phyloP scores from a whole-genome alignment of 1,140 invertebrate genomes.

The Pemphigus obesinymphae region DNA sequence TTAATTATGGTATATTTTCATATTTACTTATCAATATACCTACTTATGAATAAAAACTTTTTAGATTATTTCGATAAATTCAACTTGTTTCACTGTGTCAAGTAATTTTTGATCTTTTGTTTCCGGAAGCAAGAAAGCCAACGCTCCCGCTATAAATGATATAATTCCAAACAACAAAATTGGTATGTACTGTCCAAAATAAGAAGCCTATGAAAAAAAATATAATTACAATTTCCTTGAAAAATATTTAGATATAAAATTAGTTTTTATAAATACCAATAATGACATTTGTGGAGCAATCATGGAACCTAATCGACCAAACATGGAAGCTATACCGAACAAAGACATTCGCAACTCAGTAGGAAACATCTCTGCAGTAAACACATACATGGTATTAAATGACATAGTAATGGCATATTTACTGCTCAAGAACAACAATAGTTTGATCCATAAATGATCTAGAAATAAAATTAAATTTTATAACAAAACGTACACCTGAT shows the following conservation, averaged over 20 bases:
- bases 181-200: constrained; percentile 46
- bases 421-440: constrained; percentile 61
- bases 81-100: constrained; percentile 65
- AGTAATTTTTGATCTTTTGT: constrained; percentile 63
- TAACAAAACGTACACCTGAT: not conserved
- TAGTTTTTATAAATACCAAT: constrained; percentile 53
- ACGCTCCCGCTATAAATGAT: constrained; percentile 57
- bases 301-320: constrained; percentile 65
- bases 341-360: constrained; percentile 62
- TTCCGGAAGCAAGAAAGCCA: constrained; percentile 64
- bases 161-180: constrained; percentile 64
- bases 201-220: not conserved
- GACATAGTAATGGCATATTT: constrained; percentile 68
- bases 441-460: not conserved
- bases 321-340: constrained; percentile 65
- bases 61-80: constrained; percentile 46
- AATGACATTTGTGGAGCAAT: constrained; percentile 63
- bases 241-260: not conserved
- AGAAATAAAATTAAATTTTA: not conserved
- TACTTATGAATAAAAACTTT: not conserved
- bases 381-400: constrained; percentile 66
- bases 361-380: constrained; percentile 69
- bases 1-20: too few species aligned
- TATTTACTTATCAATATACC: too few species aligned
- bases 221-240: not conserved